Evolutionary conservation across 2,113 vertebrate species (phyloP).

Genomic region (Condylura cristata): DNA sequence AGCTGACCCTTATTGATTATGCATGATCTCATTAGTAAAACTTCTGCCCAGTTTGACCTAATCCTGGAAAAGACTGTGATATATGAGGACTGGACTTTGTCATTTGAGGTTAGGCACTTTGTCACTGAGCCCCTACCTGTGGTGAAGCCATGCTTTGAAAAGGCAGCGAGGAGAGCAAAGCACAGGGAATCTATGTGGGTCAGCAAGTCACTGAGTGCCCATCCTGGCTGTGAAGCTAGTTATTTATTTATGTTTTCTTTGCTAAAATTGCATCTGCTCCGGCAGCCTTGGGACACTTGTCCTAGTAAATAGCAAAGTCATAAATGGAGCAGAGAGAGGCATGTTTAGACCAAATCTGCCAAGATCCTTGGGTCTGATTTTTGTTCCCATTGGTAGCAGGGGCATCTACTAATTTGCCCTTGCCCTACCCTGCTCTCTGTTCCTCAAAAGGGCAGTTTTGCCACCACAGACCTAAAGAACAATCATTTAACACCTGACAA

Average conservation of each 20-base stretch:
- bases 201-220: slow-evolving; percentile 44
- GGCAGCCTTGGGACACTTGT: slow-evolving; percentile 33
- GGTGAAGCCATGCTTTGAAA: background rate
- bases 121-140: slow-evolving; percentile 43
- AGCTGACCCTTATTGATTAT: slow-evolving; percentile 71
- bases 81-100: slow-evolving; percentile 76
- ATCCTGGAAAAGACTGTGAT: slow-evolving; percentile 64
- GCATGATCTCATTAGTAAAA: slow-evolving; percentile 79
- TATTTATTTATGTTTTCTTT: slow-evolving; percentile 74
- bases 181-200: slow-evolving; percentile 26
- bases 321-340: slow-evolving; percentile 10
- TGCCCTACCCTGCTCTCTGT: background rate
- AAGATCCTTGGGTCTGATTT: background rate
- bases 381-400: background rate
- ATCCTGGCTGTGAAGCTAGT: slow-evolving; percentile 16
- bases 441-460: background rate
- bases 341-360: background rate
- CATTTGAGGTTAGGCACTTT: slow-evolving; percentile 75
- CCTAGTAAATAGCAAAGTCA: slow-evolving; percentile 39
- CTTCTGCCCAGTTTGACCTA: slow-evolving; percentile 52
- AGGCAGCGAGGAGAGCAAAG: background rate
- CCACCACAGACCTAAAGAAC: background rate
- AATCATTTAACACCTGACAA: background rate
- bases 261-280: slow-evolving; percentile 65
- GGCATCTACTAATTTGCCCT: background rate